A percentile compares a stretch with the other conserved stretches of the same genome.
Evolutionary conservation across 2,797 vertebrate species (phyloP).

Genomic region (Anas bahamensis): DNA sequence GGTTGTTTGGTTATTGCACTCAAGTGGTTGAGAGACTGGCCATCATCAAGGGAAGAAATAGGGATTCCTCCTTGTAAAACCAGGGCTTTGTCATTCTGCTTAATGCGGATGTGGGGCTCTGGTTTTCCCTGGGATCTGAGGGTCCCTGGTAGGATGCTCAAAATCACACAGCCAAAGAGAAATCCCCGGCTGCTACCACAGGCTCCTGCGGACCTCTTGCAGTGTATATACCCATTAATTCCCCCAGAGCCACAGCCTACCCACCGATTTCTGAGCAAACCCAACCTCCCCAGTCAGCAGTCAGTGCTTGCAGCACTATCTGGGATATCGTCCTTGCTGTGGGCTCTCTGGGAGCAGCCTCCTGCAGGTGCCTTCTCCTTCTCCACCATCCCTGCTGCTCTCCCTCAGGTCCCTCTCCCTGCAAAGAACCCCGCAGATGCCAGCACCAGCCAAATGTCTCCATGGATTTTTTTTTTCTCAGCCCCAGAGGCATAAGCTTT

Average conservation of each 20-base stretch:
- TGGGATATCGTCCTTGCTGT: neutral
- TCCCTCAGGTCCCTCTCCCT: rapidly evolving
- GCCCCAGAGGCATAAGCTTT: neutral
- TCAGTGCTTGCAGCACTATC: neutral
- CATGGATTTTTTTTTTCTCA: neutral
- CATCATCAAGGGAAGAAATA: neutral
- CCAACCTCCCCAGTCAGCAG: neutral
- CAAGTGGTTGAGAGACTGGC: neutral
- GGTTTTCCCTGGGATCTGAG: neutral
- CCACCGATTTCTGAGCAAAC: neutral
- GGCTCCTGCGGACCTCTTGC: neutral
- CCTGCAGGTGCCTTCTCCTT: neutral
- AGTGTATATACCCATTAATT: neutral
- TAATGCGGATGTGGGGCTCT: neutral
- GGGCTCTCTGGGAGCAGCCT: neutral
- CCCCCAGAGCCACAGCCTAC: neutral
- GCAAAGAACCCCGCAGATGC: neutral
- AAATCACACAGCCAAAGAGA: neutral
- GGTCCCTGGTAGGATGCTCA: neutral
- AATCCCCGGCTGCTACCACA: neutral
- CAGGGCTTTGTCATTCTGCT: neutral
- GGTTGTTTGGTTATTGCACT: neutral
- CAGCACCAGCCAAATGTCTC: neutral
- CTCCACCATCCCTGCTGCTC: neutral
- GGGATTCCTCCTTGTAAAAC: neutral